Evolutionary conservation across 2,797 vertebrate genomes (phyloP), one percentile per base, ranked within the genome.

Genomic region (Antennarius maculatus): DNA sequence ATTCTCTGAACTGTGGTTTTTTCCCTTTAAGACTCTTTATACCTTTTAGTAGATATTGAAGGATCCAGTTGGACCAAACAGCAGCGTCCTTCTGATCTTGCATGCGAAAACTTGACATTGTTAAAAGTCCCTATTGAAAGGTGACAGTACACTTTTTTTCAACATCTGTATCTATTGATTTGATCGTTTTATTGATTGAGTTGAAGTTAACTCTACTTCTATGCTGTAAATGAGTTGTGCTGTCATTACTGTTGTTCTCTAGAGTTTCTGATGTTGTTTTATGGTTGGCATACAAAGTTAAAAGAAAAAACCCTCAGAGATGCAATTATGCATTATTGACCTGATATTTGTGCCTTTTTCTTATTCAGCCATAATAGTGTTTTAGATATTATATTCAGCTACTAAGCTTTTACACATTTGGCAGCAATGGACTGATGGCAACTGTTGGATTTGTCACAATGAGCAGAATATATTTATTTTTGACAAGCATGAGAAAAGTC

Each of bases 381-480:
- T 73, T 63, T 31, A 29, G 27, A 75, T 7, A 2, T 28, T 34
- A 14, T 61, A 27, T 49, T 74, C 39, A 6, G 7, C 66, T 31
- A 29, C 6, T 48, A 47, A 66, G 27, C 18, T 63, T 23, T 57
- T 16, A 53, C 48, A 78, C 46, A 73, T 56, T 59, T 3, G 53
- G 71, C 17, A 71, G 52, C 59, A 29, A 66, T 52, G 48, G 60
- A 61, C 43, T 61, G 62, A 64, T 72, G 72, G 59, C 51, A 61
- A 73, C 76, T 81, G 67, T 79, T 76, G 84, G 65, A 72, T 70
- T 60, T 70, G 66, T 75, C 41, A 42, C 77, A 68, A 67, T 61
- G 77, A 70, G 74, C 28, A 67, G 61, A 81, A 34, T 56, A 58
- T 89, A 90, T 90, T 89, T 90, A 89, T 89, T 89, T 84, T 59